A percentile compares a stretch with the other conserved stretches of the same genome.
Conservation (phyloP, 1,140 invertebrate species). For the Tenebrio molitor region DNA sequence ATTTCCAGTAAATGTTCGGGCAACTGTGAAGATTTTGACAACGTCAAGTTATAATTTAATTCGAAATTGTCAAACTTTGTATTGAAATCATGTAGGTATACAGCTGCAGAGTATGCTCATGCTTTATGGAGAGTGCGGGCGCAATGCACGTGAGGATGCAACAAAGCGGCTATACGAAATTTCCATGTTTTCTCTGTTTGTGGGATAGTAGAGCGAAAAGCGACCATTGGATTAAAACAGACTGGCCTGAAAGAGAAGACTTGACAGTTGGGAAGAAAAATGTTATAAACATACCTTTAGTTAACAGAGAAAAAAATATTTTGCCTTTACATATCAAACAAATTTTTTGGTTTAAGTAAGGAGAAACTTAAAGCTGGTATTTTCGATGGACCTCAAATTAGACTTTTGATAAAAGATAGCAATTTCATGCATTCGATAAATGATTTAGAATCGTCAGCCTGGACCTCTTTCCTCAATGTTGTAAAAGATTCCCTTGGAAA, state of each 20-base stretch:
- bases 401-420: constrained; percentile 50
- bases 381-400: constrained; percentile 58
- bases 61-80: no score
- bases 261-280: constrained; percentile 51
- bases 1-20: no score
- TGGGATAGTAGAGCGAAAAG: constrained; percentile 58
- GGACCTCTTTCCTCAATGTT: constrained; percentile 27
- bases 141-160: no score
- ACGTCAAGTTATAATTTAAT: no score
- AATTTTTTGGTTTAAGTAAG: constrained; percentile 50
- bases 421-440: constrained; percentile 1
- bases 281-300: constrained; percentile 54
- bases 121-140: no score
- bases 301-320: constrained; percentile 55
- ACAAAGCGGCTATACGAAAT: constrained; percentile 63
- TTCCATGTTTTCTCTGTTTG: constrained; percentile 60
- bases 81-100: no score
- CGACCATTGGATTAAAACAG: constrained; percentile 50
- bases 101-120: no score
- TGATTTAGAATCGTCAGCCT: constrained; percentile 11
- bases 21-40: no score
- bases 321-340: constrained; percentile 64
- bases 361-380: constrained; percentile 58
- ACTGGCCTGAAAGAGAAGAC: constrained; percentile 51
- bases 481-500: constrained; percentile 1